A percentile compares a stretch with the other conserved stretches of the same genome.
These are phyloP conservation scores for Macaria liturata DNA, from an alignment of 2,888 invertebrate genomes.

Conservation along the genomic window DNA sequence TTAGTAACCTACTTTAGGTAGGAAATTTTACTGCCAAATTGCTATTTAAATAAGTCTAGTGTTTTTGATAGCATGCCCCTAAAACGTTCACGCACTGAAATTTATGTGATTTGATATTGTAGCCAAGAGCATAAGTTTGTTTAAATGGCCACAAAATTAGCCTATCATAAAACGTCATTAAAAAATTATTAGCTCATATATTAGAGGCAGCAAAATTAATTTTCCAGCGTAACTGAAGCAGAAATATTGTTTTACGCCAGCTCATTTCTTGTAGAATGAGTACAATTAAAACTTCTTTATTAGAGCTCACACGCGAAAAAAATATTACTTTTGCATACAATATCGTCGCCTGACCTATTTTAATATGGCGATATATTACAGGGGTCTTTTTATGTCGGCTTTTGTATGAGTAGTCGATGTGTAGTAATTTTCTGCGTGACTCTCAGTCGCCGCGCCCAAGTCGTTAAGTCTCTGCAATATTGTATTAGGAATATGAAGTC, in stretches of 20 bases:
- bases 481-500: conserved; percentile 52
- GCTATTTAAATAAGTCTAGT: too few relatives aligned
- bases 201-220: conserved; percentile 5
- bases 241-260: conserved; percentile 23
- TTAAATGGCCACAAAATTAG: neutral
- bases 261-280: conserved; percentile 31
- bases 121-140: neutral
- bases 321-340: conserved; percentile 40
- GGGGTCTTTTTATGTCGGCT: conserved; percentile 26
- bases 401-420: conserved; percentile 27
- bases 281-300: conserved; percentile 34
- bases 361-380: conserved; percentile 26
- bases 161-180: conserved; percentile 4
- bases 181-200: conserved; percentile 4
- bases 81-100: neutral
- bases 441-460: conserved; percentile 54
- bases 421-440: conserved; percentile 51
- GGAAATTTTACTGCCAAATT: too few relatives aligned
- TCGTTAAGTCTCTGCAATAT: conserved; percentile 67
- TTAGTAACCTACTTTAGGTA: too few relatives aligned
- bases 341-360: conserved; percentile 24
- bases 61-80: too few relatives aligned
- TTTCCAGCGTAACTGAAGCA: conserved; percentile 9
- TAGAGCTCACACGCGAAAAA: conserved; percentile 37
- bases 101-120: neutral